phyloP scores from a whole-genome alignment of 2,888 invertebrate genomes.

The Brenthis ino region DNA sequence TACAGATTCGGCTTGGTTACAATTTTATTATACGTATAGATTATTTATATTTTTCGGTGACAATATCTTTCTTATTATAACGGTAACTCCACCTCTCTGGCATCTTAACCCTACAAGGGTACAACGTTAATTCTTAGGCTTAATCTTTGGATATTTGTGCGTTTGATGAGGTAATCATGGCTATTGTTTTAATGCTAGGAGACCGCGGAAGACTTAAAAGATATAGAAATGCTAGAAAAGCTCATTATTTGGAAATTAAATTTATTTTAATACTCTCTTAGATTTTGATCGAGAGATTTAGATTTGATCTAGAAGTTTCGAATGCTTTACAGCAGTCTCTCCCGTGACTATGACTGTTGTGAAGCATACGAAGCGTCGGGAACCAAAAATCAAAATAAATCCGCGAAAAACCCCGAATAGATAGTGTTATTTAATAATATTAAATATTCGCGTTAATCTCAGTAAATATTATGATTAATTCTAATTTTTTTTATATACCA shows the following conservation, averaged over 20 bases:
- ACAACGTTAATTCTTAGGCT: slow-evolving; percentile 59
- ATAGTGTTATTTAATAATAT: too few species aligned
- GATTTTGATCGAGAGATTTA: too few species aligned
- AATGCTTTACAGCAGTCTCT: not conserved
- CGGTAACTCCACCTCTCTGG: slow-evolving; percentile 11
- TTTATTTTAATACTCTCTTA: too few species aligned
- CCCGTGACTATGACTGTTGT: not conserved
- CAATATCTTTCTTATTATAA: slow-evolving; percentile 12
- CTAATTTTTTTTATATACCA: not conserved
- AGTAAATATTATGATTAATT: too few species aligned
- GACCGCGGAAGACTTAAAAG: slow-evolving; percentile 48
- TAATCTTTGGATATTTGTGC: slow-evolving; percentile 66
- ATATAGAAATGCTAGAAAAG: slow-evolving; percentile 21
- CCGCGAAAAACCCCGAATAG: too few species aligned
- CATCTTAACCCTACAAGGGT: slow-evolving; percentile 41
- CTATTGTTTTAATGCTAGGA: slow-evolving; percentile 61
- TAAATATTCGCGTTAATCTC: slow-evolving; percentile 2
- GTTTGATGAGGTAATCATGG: slow-evolving; percentile 69
- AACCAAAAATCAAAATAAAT: too few species aligned
- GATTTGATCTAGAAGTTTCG: too few species aligned
- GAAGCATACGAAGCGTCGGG: too few species aligned
- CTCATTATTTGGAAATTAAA: not conserved
- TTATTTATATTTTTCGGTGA: slow-evolving; percentile 3
- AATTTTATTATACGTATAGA: too few species aligned
- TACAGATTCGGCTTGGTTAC: too few species aligned